Evolutionary conservation across 2,113 vertebrate species (phyloP), one percentile per base, ranked within the genome.

Genomic region (Orthonyx spaldingii): DNA sequence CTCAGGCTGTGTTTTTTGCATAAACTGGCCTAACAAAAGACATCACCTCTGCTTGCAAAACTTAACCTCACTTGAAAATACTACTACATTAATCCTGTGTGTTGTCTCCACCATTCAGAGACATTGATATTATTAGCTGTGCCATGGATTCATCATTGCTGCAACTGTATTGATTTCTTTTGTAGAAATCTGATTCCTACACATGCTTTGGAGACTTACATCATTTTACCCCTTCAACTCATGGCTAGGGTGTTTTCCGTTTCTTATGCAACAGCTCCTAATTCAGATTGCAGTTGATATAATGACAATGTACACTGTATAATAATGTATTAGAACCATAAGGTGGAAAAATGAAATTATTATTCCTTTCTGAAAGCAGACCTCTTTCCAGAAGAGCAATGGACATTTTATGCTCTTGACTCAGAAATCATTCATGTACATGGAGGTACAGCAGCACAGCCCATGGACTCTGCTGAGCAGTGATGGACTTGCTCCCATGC

Each of bases 231-330:
- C 76, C 77, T 92, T 83, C 79, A 87, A 16, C 61, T 92, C 49
- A 46, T 35, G 57, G 72, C 53, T 75, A 81, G 30, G 47, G 87
- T 84, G 35, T 56, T 93, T 96, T 92, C 79, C 92, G 39, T 88
- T 89, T 74, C 27, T 16, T 78, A 86, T 26, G 44, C 57, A 89
- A 84, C 89, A 84, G 72, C 49, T 89, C 80, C 84, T 93, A 94
- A 94, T 82, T 94, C 93, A 96, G 64, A 86, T 42, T 92, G 60
- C 53, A 87, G 64, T 11, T 86, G 56, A 70, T 77, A 59, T 44
- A 55, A 90, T 21, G 44, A 60, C 44, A 72, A 69, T 7, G 28
- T 75, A 87, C 49, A 53, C 44, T 87, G 47, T 56, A 63, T 52
- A 87, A 64, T 27, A 75, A 64, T 1, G 11, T 81, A 90, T 69